Conservation (phyloP, 2,797 vertebrate species). For the Notoglanidium macrostoma region DNA sequence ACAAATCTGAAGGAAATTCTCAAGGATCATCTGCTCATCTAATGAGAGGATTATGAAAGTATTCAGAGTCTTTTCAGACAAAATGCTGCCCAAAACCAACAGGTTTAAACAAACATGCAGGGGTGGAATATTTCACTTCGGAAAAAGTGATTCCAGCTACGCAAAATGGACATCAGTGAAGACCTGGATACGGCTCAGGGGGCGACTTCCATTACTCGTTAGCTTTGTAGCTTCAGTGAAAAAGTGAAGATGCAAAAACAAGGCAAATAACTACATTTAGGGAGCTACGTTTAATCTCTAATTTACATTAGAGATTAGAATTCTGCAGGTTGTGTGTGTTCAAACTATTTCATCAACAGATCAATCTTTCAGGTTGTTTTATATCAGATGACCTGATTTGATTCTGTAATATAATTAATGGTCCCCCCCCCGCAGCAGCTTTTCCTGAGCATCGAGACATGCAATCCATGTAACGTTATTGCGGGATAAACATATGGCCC, state of each 20-base stretch:
- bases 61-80: neutral
- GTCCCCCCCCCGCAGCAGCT: no score
- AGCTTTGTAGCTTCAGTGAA: neutral
- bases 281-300: neutral
- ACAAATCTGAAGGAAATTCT: neutral
- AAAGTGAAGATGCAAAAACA: neutral
- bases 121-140: neutral
- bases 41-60: neutral
- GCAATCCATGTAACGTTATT: neutral
- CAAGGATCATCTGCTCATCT: neutral
- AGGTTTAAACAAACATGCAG: neutral
- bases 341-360: no score
- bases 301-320: neutral
- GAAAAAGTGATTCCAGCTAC: no score
- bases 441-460: neutral
- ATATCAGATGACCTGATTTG: neutral
- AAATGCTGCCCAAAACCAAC: neutral
- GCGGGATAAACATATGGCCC: neutral
- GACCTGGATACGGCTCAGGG: no score
- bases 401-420: neutral
- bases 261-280: neutral
- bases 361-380: neutral
- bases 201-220: neutral
- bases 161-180: neutral
- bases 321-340: neutral